phyloP scores from a whole-genome alignment of 2,888 invertebrate species.

The Alentia gelatinosa region DNA sequence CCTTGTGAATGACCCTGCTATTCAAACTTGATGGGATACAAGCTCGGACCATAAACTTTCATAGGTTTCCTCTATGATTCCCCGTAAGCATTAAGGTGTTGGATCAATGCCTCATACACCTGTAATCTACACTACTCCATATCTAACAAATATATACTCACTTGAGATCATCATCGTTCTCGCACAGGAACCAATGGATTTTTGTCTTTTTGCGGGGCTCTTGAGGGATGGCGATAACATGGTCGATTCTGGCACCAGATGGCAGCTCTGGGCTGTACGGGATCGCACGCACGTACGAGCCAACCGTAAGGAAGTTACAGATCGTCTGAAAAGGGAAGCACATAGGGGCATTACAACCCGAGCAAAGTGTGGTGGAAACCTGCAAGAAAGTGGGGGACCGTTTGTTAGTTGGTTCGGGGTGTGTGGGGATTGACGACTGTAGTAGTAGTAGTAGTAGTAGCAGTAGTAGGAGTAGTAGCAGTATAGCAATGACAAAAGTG shows the following conservation, averaged over 20 bases:
- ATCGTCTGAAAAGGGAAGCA: conserved; percentile 82
- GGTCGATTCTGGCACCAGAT: conserved; percentile 86
- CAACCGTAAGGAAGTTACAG: conserved; percentile 90
- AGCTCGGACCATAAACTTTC: no score
- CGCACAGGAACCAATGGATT: conserved; percentile 91
- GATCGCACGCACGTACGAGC: conserved; percentile 90
- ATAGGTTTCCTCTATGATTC: no score
- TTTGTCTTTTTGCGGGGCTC: conserved; percentile 84
- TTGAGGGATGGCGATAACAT: conserved; percentile 89
- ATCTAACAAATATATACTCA: no score
- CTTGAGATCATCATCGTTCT: conserved; percentile 89
- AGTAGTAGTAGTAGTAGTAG: conserved; percentile 14
- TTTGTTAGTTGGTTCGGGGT: neutral
- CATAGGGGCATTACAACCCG: neutral
- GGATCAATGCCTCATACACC: no score
- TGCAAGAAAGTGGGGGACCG: neutral
- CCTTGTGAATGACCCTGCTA: no score
- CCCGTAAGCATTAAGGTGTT: no score
- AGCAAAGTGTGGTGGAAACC: neutral
- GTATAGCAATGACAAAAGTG: conserved; percentile 18
- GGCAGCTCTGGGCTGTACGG: conserved; percentile 87
- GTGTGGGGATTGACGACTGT: neutral
- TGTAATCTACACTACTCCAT: no score
- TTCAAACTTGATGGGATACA: no score
- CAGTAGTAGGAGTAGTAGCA: neutral